phyloP scores from a whole-genome alignment of 2,888 invertebrate genomes.

The Sinohyriopsis cumingii region DNA sequence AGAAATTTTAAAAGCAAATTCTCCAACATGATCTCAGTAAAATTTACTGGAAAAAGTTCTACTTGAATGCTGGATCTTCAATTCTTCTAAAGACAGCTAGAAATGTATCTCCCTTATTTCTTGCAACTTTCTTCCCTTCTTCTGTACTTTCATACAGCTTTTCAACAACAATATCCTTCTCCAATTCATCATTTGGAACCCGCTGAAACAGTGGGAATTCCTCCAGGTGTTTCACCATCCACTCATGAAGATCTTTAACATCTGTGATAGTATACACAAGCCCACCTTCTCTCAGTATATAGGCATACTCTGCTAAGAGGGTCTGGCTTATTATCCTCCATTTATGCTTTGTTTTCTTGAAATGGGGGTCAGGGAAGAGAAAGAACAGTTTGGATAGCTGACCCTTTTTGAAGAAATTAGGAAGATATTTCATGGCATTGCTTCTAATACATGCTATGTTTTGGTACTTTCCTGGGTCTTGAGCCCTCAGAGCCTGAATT shows the following conservation, averaged over 20 bases:
- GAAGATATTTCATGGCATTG: slow-evolving; percentile 99
- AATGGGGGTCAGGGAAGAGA: slow-evolving; percentile 99
- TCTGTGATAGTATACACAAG: slow-evolving; percentile 97
- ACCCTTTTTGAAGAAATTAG: slow-evolving; percentile 95
- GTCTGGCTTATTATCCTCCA: slow-evolving; percentile 98
- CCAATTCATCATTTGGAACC: slow-evolving; percentile 82
- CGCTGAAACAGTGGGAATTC: slow-evolving; percentile 92
- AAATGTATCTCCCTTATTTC: slow-evolving; percentile 95
- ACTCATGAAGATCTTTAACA: slow-evolving; percentile 95
- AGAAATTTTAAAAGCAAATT: too few species aligned
- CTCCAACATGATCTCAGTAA: too few species aligned
- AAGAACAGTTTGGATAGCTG: slow-evolving; percentile 98
- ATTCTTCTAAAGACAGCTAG: slow-evolving; percentile 88
- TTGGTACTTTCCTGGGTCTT: slow-evolving; percentile 84
- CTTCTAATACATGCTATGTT: slow-evolving; percentile 96
- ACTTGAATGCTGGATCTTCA: slow-evolving; percentile 22
- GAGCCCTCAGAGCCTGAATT: slow-evolving; percentile 86
- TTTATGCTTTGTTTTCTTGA: slow-evolving; percentile 98
- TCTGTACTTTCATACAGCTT: slow-evolving; percentile 94
- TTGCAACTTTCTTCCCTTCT: slow-evolving; percentile 97
- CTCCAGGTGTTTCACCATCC: slow-evolving; percentile 95
- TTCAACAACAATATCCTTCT: slow-evolving; percentile 87
- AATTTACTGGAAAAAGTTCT: not conserved
- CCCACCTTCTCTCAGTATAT: slow-evolving; percentile 87
- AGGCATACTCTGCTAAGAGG: slow-evolving; percentile 96